Base-by-base conservation (phyloP, 2,797 vertebrate species). In the Macropus fuliginosus region DNA sequence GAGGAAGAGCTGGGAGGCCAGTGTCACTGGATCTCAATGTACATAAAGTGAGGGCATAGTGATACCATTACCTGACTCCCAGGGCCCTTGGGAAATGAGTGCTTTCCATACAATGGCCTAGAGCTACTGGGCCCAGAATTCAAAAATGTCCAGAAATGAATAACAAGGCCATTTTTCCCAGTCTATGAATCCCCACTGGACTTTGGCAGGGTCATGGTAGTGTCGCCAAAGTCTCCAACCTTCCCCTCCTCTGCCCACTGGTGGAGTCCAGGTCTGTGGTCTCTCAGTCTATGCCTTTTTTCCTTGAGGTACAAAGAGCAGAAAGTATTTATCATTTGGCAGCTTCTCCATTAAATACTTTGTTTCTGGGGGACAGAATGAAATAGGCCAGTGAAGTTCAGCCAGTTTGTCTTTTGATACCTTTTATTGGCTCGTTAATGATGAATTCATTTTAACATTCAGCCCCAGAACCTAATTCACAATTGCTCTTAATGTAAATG, bases 341-440 rank as follows among this genome's bases (percentile, higher is more conserved):
- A 59, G 89, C 92, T 95, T 95, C 40, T 92, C 90, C 74, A 95
- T 59, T 94, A 95, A 93, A 50, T 62, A 94, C 92, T 98, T 98
- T 91, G 29, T 95, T 98, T 98, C 96, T 94, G 95, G 1, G 96
- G 96, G 96, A 97, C 95, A 98, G 96, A 98, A 97, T 94, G 28
- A 97, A 97, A 94, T 93, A 97, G 96, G 97, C 92, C 97, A 98
- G 59, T 62, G 94, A 97, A 87, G 96, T 98, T 98, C 97, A 98
- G 97, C 97, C 98, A 98, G 97, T 98, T 97, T 98, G 96, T 97
- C 97, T 97, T 98, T 98, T 98, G 98, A 98, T 96, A 97, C 57
- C 74, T 96, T 98, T 98, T 98, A 98, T 94, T 98, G 97, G 95
- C 92, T 98, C 96, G 97, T 98, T 98, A 98, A 98, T 96, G 93